A percentile compares a stretch with the other conserved stretches of the same genome.
phyloP scores from a whole-genome alignment of 2,797 vertebrate species.

The Malacoraja senta region DNA sequence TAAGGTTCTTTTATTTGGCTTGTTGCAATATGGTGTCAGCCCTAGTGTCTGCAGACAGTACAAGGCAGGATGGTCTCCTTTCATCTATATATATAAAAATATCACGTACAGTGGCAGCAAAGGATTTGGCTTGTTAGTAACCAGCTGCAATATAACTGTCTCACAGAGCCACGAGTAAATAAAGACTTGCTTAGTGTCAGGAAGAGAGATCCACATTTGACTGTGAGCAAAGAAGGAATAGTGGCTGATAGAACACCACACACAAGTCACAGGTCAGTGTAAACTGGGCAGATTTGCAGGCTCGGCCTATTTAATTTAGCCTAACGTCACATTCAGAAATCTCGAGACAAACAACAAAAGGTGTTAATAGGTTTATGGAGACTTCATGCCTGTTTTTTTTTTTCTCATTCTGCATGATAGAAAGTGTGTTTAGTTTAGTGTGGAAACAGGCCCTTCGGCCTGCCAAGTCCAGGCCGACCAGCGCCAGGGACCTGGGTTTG shows the following conservation, averaged over 20 bases:
- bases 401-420: constrained; percentile 79
- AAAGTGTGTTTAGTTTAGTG: constrained; percentile 49
- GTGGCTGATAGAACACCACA: constrained; percentile 56
- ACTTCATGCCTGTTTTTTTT: constrained; percentile 81
- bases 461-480: no score
- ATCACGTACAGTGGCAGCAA: constrained; percentile 50
- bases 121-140: constrained; percentile 57
- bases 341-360: constrained; percentile 82
- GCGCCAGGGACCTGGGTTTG: no score
- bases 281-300: constrained; percentile 69
- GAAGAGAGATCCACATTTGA: constrained; percentile 49
- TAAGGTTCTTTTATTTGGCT: constrained; percentile 50
- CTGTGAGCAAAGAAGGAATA: constrained; percentile 47
- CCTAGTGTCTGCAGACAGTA: constrained; percentile 45
- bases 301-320: constrained; percentile 72
- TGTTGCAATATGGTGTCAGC: constrained; percentile 45
- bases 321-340: constrained; percentile 74
- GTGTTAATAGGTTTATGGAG: constrained; percentile 93
- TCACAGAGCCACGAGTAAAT: constrained; percentile 63
- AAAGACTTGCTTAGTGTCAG: constrained; percentile 58
- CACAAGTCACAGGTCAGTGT: constrained; percentile 58
- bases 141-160: constrained; percentile 64
- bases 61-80: constrained; percentile 42
- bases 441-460: no score
- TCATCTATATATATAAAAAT: constrained; percentile 41